Conservation (phyloP, 2,888 invertebrate species). For the Lasioglossum leucozonium region DNA sequence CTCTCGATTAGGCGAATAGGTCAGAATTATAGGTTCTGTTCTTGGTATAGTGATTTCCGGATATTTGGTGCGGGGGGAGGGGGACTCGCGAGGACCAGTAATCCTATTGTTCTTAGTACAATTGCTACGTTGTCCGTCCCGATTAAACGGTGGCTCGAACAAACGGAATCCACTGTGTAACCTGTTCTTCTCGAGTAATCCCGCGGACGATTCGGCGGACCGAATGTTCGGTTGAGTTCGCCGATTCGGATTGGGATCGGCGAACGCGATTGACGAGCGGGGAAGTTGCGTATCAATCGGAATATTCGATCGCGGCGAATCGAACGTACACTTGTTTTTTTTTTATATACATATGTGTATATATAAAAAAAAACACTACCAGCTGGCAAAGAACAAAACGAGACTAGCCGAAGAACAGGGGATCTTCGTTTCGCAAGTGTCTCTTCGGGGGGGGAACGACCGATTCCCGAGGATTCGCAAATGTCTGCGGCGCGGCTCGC, state of each 20-base stretch:
- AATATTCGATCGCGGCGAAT: constrained; percentile 40
- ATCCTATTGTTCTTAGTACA: no score
- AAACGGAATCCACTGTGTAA: background rate
- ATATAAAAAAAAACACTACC: background rate
- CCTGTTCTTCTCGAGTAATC: background rate
- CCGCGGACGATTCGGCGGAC: constrained; percentile 28
- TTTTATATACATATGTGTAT: no score
- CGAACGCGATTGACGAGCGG: constrained; percentile 53
- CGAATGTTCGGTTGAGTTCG: constrained; percentile 31
- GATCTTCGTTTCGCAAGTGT: constrained; percentile 38
- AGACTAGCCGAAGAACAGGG: constrained; percentile 33
- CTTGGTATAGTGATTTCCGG: no score
- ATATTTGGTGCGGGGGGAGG: no score
- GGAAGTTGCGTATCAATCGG: constrained; percentile 59
- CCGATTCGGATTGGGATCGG: constrained; percentile 16
- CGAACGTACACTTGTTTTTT: background rate
- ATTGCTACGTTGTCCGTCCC: no score
- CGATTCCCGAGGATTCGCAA: constrained; percentile 47
- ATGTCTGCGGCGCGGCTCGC: constrained; percentile 35
- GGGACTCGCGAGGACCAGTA: no score
- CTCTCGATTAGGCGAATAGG: background rate
- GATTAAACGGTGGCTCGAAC: no score
- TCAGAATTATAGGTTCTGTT: no score
- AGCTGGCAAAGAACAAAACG: background rate
- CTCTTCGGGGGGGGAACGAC: constrained; percentile 56